Base-by-base conservation (phyloP, 2,888 invertebrate genomes). In the Callimorpha dominula region DNA sequence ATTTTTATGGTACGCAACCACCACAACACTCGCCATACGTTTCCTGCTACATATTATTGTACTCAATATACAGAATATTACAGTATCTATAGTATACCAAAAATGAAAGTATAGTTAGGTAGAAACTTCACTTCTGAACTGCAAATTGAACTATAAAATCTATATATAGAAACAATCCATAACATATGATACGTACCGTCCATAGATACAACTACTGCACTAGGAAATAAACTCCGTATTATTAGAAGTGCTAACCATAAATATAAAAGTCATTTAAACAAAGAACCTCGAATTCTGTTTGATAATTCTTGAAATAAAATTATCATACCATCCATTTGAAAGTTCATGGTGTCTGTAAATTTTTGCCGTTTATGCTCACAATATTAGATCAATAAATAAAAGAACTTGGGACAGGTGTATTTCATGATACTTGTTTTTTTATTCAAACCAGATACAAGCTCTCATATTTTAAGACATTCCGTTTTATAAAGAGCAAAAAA, bases 401-500 rank as follows among this genome's bases (percentile, higher is more conserved):
- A 20, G 1, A 42, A 65, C 31, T 2, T 17, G 40, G n/a, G 60
- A 66, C 71, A 57, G 66, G n/a, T 12, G 60, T 42, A 66, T 60
- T 66, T 57, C 60, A 50, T 20, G 42, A 43, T 20, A 71, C 40
- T 46, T 31, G 31, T 71, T 60, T 66, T 31, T 14, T 65, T 70
- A 50, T 62, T 70, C 20, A 57, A 65, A 68, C 60, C 31, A 15
- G 71, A 31, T 54, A 42, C 65, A 57, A 50, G 40, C 63, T 40
- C n/a, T 50, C 42, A 63, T 60, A 66, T 71, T 70, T 73, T 73
- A 78, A 75, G 66, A 17, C 49, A 9, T 42, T 67, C 69, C 73
- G 76, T 54, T 78, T 60, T 72, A 72, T 67, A 60, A 62, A 73
- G 50, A 73, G 71, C 76, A 74, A 75, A 65, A 73, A 65, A 67